phyloP scores from a whole-genome alignment of 2,797 vertebrate species.

The Neostethus bicornis region DNA sequence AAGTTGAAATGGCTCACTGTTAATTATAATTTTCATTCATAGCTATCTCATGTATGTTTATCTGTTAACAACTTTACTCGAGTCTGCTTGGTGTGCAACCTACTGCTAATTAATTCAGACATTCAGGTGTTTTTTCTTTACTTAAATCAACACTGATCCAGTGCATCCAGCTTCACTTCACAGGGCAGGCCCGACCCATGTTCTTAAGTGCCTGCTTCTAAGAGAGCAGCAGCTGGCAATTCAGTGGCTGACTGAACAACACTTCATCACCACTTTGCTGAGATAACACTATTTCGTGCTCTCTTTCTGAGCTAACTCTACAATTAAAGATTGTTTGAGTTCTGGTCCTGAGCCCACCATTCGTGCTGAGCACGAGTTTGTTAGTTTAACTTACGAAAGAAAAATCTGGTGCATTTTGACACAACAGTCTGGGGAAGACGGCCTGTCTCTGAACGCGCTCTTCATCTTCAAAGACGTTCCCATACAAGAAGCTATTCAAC shows the following conservation, averaged over 20 bases:
- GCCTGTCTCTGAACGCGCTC: conserved; percentile 93
- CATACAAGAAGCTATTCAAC: conserved; percentile 99
- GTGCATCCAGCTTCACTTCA: conserved; percentile 19
- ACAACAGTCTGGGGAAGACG: conserved; percentile 92
- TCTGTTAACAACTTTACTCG: conserved; percentile 5
- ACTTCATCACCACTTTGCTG: conserved; percentile 27
- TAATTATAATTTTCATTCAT: neutral
- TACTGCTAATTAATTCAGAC: conserved; percentile 31
- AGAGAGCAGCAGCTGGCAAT: conserved; percentile 47
- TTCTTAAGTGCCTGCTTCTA: conserved; percentile 17
- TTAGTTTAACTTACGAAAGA: conserved; percentile 87
- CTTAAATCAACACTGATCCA: conserved; percentile 33
- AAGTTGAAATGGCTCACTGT: conserved; percentile 17
- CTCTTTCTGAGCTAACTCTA: conserved; percentile 5
- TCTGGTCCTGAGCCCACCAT: conserved; percentile 11
- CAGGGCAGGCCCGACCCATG: conserved; percentile 10
- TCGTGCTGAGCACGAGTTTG: conserved; percentile 26
- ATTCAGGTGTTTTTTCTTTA: conserved; percentile 18
- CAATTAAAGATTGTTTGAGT: conserved; percentile 17
- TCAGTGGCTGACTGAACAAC: conserved; percentile 36
- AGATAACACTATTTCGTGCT: conserved; percentile 41
- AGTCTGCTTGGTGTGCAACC: conserved; percentile 1
- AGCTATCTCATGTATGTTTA: neutral
- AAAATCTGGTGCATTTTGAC: conserved; percentile 95
- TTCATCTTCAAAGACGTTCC: conserved; percentile 97